phyloP scores from a whole-genome alignment of 1,140 invertebrate species.

The Oncopodura yosiiana region DNA sequence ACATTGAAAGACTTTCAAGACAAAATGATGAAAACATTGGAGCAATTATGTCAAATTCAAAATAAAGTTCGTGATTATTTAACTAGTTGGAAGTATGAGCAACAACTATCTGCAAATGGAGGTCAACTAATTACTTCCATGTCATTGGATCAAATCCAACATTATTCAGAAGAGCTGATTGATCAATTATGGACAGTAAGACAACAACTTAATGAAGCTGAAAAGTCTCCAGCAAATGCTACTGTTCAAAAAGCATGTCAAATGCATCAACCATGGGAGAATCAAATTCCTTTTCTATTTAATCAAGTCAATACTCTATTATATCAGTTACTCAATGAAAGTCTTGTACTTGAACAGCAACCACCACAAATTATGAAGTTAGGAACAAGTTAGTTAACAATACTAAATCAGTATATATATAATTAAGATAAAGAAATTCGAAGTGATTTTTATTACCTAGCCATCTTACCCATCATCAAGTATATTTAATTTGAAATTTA shows the following conservation, averaged over 20 bases:
- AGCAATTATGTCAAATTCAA: too few relatives aligned
- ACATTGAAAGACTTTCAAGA: too few relatives aligned
- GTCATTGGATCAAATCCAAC: neutral
- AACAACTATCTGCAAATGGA: neutral
- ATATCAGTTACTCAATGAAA: neutral
- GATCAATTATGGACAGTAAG: neutral
- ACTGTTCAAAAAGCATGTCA: too few relatives aligned
- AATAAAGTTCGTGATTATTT: too few relatives aligned
- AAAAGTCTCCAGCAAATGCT: neutral
- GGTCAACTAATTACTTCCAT: neutral
- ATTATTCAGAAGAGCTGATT: neutral
- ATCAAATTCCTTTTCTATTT: neutral
- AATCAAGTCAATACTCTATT: too few relatives aligned
- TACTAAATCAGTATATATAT: too few relatives aligned
- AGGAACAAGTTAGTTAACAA: too few relatives aligned
- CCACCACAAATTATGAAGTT: constrained; percentile 1
- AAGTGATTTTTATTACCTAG: too few relatives aligned
- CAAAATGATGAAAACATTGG: too few relatives aligned
- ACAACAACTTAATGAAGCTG: neutral
- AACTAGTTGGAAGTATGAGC: constrained; percentile 11
- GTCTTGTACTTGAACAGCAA: constrained; percentile 3
- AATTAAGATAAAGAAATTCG: too few relatives aligned
- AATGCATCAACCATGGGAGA: neutral
- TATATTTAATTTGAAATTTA: too few relatives aligned
- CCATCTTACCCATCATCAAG: too few relatives aligned